Evolutionary conservation across 2,797 vertebrate species (phyloP), one percentile per base, ranked within the genome.

Genomic region (Tamandua tetradactyla): DNA sequence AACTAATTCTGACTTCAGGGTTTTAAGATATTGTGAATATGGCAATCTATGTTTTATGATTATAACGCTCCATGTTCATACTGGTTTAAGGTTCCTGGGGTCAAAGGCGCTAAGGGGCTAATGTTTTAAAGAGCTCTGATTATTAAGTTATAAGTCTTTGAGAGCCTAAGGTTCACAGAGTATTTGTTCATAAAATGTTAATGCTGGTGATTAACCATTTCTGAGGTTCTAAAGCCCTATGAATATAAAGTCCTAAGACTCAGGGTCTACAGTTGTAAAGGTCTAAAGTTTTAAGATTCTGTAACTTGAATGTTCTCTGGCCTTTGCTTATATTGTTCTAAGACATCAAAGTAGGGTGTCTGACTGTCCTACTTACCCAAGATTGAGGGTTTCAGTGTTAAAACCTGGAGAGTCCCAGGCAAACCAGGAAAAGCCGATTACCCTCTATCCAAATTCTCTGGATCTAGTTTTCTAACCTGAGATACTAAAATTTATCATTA

Each of bases 21-120:
- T 93, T 81, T 94, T 68, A 42, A 66, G 32, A 93, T 83, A 78
- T 85, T 59, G 44, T 23, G 55, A 86, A 59, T 89, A 59, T 44
- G 59, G 66, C 35, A 44, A 62, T 59, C 71, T 44, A 49, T 59
- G 81, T 84, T 75, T 91, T 74, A 79, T 69, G 18, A 79, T 49
- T 84, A 55, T 22, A 75, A 72, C 20, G 13, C 23, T 47, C 83
- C 18, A 11, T 11, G 2, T 87, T 82, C 85, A 55, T 35, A 40
- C 82, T 69, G 82, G 22, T 25, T 49, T 72, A 74, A 32, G 27
- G 35, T 42, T n/a, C 62, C 22, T 75, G 44, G 27, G 35, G 47
- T 75, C 55, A 83, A 72, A 81, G 4, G 7, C 87, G 18, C 57
- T 57, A 62, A 74, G 12, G 59, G 55, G 55, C 49, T 85, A 35